Evolutionary conservation across 1,140 invertebrate genomes (phyloP).

Genomic region (Amphibalanus amphitrite): DNA sequence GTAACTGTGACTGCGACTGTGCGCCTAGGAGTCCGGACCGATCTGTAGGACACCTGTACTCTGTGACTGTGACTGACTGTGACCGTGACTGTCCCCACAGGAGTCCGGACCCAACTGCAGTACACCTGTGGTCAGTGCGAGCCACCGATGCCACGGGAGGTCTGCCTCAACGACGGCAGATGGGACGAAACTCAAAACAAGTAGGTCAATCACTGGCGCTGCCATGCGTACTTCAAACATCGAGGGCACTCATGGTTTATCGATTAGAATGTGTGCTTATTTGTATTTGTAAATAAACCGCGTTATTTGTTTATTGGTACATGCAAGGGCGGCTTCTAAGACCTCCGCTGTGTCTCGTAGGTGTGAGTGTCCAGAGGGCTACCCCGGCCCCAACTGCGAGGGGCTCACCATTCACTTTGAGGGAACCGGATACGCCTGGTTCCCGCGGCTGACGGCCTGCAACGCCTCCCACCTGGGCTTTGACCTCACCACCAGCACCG

Average conservation of each 20-base stretch:
- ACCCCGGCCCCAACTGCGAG: constrained; percentile 25
- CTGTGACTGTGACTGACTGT: no score
- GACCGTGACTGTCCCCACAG: neutral
- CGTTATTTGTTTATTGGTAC: no score
- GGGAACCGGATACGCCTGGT: constrained; percentile 10
- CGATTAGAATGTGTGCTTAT: no score
- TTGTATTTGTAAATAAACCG: no score
- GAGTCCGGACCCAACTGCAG: neutral
- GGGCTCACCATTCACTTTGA: constrained; percentile 10
- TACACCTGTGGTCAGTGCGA: neutral
- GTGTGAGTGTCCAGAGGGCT: constrained; percentile 12
- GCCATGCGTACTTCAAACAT: no score
- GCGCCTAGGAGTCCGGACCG: no score
- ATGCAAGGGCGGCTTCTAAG: no score
- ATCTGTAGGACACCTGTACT: no score
- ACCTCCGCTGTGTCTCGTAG: neutral
- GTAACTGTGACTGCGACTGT: no score
- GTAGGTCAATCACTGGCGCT: neutral
- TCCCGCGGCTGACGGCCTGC: constrained; percentile 8
- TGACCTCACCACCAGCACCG: constrained; percentile 9
- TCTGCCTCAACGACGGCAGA: constrained; percentile 11
- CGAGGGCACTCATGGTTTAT: no score
- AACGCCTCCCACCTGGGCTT: constrained; percentile 10
- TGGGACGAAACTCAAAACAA: constrained; percentile 1
- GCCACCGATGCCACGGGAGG: constrained; percentile 2